Evolutionary conservation across 2,797 vertebrate species (phyloP).

Genomic region (Melopsittacus undulatus): DNA sequence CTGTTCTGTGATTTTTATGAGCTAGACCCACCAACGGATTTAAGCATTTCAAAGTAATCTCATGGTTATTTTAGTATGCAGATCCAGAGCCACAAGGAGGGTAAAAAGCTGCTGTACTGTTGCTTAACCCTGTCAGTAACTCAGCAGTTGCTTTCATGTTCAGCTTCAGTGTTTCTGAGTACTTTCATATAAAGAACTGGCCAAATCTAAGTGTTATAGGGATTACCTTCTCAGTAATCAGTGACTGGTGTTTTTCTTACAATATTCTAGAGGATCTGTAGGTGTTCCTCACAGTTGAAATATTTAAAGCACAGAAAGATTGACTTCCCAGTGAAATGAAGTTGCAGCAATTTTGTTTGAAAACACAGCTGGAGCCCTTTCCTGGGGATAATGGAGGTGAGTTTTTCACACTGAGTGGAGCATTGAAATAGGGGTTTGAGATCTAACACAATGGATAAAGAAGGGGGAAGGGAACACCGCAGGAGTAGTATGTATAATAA

Average conservation of each 20-base stretch:
- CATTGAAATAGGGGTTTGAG: neutral
- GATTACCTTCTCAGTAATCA: neutral
- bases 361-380: constrained; percentile 5
- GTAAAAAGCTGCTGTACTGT: neutral
- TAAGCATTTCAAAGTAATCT: neutral
- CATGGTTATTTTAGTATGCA: neutral
- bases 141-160: neutral
- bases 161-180: neutral
- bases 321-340: neutral
- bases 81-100: neutral
- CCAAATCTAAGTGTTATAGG: neutral
- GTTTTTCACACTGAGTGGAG: neutral
- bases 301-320: neutral
- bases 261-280: neutral
- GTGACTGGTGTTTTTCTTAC: neutral
- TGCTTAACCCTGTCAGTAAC: neutral
- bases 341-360: constrained; percentile 8
- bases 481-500: neutral
- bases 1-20: neutral
- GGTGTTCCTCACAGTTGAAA: neutral
- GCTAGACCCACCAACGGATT: neutral
- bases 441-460: neutral
- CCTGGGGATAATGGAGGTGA: neutral
- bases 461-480: neutral
- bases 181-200: neutral